Base-by-base conservation (phyloP, 2,888 invertebrate species). In the Prenolepis imparis region DNA sequence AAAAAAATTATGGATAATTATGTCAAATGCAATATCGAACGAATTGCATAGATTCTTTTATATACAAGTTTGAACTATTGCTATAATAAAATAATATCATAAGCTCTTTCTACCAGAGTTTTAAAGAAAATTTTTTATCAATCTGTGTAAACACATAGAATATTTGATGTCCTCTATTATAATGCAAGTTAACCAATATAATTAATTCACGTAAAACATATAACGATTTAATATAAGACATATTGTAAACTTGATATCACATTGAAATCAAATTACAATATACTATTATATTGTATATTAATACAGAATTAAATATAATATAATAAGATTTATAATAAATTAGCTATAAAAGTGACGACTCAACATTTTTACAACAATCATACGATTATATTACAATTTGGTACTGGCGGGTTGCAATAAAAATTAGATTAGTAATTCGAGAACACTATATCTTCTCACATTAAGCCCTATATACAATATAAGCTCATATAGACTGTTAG, bases 401-500 rank as follows among this genome's bases (percentile, higher is more conserved):
- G 77, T 87, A 86, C 87, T 82, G 88, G 84, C 77, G 84, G 80
- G 68, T 67, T 86, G 82, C 82, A 83, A 72, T 85, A 86, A 73
- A 84, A 80, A 82, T 83, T 89, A 85, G 52, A 87, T 72, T 72
- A 87, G 68, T 64, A 41, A 78, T 64, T 81, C 32, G 74, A 84
- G 83, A 88, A 81, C 75, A 83, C 81, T 70, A 70, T 36, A 57
- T 11, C 64, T 87, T 55, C 70, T 78, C 18, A 52, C 52, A 52
- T 52, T 82, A 84, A 85, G 81, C 72, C 61, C 85, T 89, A 90
- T 87, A 61, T 86, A 89, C 85, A 88, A 55, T 41, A 82, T 85
- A 88, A 90, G 90, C 87, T 89, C 84, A 85, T 86, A 78, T 64
- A 84, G 87, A 88, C 84, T 48, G 74, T 78, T 68, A 82, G 61